phyloP scores from a whole-genome alignment of 2,113 vertebrate species.

The Stegostoma tigrinum region DNA sequence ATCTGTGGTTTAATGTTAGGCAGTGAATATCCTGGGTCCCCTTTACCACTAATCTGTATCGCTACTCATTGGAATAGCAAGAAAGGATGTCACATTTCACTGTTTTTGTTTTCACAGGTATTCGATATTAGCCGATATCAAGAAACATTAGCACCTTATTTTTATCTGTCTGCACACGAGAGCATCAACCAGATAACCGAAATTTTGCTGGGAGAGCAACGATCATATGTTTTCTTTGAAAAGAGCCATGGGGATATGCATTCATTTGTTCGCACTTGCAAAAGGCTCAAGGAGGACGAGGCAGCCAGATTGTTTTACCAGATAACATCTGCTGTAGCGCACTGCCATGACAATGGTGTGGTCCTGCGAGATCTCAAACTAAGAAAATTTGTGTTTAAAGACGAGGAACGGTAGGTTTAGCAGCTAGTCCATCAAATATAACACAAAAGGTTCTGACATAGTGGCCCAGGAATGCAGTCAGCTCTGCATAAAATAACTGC shows the following conservation, averaged over 20 bases:
- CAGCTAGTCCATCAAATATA: background rate
- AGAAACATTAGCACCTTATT: constrained; percentile 92
- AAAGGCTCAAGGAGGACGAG: constrained; percentile 94
- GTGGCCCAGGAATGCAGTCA: background rate
- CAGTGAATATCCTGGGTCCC: background rate
- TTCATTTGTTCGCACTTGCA: constrained; percentile 94
- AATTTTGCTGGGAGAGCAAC: constrained; percentile 88
- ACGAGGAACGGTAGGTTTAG: constrained; percentile 81
- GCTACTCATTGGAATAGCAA: background rate
- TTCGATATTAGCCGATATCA: constrained; percentile 94
- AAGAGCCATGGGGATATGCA: constrained; percentile 98
- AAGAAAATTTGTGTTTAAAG: constrained; percentile 95
- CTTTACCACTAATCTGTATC: background rate
- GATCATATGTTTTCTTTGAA: constrained; percentile 94
- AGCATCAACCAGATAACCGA: constrained; percentile 98
- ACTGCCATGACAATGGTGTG: constrained; percentile 92
- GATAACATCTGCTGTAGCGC: constrained; percentile 92
- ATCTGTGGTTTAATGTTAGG: background rate
- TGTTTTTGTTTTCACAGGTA: constrained; percentile 64
- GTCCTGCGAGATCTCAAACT: constrained; percentile 97
- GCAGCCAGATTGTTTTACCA: constrained; percentile 94
- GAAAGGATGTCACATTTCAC: constrained; percentile 35
- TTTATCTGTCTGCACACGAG: constrained; percentile 85
- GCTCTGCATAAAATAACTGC: background rate
- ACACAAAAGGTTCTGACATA: background rate